phyloP scores from a whole-genome alignment of 2,888 invertebrate genomes.

The Cryptus viduatorius region DNA sequence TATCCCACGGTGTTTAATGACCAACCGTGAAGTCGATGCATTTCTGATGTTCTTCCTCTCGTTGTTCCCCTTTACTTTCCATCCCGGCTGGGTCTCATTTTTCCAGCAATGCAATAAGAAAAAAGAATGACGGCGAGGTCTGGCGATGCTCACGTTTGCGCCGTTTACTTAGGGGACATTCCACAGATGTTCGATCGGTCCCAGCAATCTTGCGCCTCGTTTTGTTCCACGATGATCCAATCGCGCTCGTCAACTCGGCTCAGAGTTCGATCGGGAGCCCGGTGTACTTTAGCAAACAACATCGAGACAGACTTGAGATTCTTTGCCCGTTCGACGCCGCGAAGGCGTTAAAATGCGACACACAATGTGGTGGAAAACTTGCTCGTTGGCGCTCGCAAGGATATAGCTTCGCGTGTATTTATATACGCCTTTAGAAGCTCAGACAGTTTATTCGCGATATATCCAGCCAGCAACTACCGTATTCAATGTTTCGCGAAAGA shows the following conservation, averaged over 20 bases:
- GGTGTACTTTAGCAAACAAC: constrained; percentile 3
- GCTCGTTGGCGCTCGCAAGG: constrained; percentile 50
- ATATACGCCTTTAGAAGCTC: constrained; percentile 10
- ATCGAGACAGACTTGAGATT: not conserved
- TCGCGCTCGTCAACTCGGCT: not conserved
- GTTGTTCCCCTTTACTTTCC: not conserved
- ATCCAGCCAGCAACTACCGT: constrained; percentile 19
- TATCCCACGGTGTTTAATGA: constrained; percentile 43
- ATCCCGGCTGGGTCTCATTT: constrained; percentile 7
- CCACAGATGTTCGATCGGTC: constrained; percentile 11
- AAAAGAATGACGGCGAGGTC: constrained; percentile 23
- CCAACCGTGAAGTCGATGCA: constrained; percentile 28
- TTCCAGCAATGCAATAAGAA: not conserved
- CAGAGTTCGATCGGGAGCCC: not conserved
- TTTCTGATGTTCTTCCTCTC: constrained; percentile 12
- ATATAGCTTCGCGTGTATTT: not conserved
- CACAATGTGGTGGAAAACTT: constrained; percentile 54
- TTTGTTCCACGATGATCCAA: not conserved
- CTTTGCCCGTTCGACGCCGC: constrained; percentile 48
- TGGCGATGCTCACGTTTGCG: constrained; percentile 23
- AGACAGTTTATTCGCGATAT: constrained; percentile 34
- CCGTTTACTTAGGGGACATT: constrained; percentile 54
- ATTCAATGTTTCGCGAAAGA: constrained; percentile 51
- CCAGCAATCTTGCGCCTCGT: constrained; percentile 13
- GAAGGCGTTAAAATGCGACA: constrained; percentile 63